These are phyloP conservation scores for Chrysolina americana DNA, from an alignment of 2,888 invertebrate genomes.

Conservation along the genomic window DNA sequence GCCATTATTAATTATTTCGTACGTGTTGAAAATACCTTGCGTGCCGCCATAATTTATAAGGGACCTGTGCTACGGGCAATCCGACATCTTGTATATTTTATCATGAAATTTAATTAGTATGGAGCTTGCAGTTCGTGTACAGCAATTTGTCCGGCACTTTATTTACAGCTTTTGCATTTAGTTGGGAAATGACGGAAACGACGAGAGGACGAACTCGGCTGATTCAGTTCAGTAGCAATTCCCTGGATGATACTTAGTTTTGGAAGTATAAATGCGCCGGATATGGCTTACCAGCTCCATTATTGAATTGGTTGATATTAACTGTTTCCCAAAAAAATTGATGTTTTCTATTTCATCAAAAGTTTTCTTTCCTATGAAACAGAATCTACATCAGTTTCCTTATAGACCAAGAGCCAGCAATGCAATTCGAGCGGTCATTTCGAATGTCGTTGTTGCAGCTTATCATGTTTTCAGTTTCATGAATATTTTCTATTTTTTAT, in stretches of 20 bases:
- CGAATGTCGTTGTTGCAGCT: too few species aligned
- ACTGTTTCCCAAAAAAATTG: too few species aligned
- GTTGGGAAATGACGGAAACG: conserved; percentile 25
- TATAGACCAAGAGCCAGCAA: too few species aligned
- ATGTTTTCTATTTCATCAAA: not conserved
- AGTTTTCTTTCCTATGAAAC: too few species aligned
- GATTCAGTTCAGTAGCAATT: conserved; percentile 24
- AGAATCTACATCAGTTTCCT: too few species aligned
- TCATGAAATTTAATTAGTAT: conserved; percentile 46
- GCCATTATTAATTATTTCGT: conserved; percentile 54
- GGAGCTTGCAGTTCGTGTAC: conserved; percentile 29
- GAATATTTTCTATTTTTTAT: too few species aligned
- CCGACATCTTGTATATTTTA: conserved; percentile 46
- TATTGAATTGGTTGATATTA: not conserved
- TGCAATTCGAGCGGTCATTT: too few species aligned
- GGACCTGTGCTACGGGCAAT: conserved; percentile 27
- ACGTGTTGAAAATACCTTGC: conserved; percentile 51
- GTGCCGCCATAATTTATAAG: conserved; percentile 45
- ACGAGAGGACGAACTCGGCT: conserved; percentile 26
- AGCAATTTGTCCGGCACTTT: conserved; percentile 40
- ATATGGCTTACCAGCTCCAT: not conserved
- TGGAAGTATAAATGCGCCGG: not conserved
- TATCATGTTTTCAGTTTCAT: too few species aligned
- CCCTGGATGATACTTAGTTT: conserved; percentile 17
- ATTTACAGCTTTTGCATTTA: conserved; percentile 37